A percentile compares a stretch with the other conserved stretches of the same genome.
These are phyloP conservation scores for Acrobasis consociella DNA, from an alignment of 2,888 invertebrate species.

Conservation along the genomic window DNA sequence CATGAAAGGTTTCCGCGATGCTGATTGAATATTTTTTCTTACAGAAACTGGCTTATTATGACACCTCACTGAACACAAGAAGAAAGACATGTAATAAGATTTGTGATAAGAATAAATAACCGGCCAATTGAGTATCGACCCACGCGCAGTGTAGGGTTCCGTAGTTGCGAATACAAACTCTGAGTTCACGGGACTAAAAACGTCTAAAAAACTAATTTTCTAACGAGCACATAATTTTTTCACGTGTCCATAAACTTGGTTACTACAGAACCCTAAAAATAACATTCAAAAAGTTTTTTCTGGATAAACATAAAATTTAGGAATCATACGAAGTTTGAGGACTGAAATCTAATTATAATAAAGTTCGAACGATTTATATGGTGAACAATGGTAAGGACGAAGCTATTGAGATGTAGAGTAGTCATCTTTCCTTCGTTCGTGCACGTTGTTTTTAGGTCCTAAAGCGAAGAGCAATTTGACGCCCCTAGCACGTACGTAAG, in stretches of 20 bases:
- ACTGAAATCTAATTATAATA: too few relatives aligned
- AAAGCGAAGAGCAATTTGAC: constrained; percentile 44
- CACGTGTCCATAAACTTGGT: too few relatives aligned
- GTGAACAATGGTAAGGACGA: neutral
- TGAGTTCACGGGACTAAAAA: too few relatives aligned
- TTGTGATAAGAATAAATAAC: constrained; percentile 2
- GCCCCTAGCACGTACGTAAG: constrained; percentile 54
- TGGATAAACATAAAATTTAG: neutral
- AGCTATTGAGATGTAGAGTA: neutral
- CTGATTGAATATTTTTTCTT: constrained; percentile 38
- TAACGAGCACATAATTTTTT: too few relatives aligned
- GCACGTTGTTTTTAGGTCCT: constrained; percentile 29
- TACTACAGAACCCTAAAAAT: neutral
- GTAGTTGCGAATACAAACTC: too few relatives aligned
- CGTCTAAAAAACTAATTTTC: too few relatives aligned
- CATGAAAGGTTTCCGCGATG: constrained; percentile 52
- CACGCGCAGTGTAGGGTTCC: too few relatives aligned
- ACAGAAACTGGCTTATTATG: constrained; percentile 33
- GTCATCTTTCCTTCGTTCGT: neutral
- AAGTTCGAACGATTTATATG: too few relatives aligned
- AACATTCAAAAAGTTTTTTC: neutral
- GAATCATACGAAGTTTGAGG: too few relatives aligned
- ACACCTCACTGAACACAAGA: constrained; percentile 22
- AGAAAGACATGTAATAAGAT: constrained; percentile 20
- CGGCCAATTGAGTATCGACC: too few relatives aligned